phyloP scores from a whole-genome alignment of 2,888 invertebrate genomes.

The Lithophane semibrunnea region DNA sequence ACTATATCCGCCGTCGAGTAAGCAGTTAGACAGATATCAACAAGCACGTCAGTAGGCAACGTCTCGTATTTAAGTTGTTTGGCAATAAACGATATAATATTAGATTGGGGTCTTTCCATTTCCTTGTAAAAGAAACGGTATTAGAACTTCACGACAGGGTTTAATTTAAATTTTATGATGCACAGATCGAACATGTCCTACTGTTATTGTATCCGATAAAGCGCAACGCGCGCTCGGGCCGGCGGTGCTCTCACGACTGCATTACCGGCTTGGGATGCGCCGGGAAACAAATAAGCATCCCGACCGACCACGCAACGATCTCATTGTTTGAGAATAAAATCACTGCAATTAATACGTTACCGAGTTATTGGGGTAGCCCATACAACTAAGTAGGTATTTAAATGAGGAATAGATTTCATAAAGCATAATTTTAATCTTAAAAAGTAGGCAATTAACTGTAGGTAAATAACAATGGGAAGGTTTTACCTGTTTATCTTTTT shows the following conservation, averaged over 20 bases:
- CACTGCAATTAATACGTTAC: neutral
- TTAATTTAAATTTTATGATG: neutral
- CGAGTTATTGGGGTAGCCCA: neutral
- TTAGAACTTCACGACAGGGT: neutral
- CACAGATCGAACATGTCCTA: neutral
- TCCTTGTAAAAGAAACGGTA: neutral
- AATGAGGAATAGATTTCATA: neutral
- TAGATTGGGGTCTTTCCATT: conserved; percentile 4
- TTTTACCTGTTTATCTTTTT: conserved; percentile 38
- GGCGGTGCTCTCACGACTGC: conserved; percentile 28
- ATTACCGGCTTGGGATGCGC: conserved; percentile 36
- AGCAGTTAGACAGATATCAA: neutral
- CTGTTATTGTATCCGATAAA: neutral
- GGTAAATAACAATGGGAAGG: neutral
- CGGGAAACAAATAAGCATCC: conserved; percentile 9
- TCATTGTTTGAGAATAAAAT: neutral
- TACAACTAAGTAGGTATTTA: neutral
- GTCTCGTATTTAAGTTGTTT: neutral
- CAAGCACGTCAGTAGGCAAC: neutral
- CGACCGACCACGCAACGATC: neutral
- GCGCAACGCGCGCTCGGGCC: conserved; percentile 30
- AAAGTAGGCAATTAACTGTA: neutral
- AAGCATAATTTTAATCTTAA: neutral
- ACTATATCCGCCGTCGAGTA: conserved; percentile 3
- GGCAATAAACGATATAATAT: conserved; percentile 22